Conservation (phyloP, 2,113 vertebrate genomes). For the Sciurus niger region DNA sequence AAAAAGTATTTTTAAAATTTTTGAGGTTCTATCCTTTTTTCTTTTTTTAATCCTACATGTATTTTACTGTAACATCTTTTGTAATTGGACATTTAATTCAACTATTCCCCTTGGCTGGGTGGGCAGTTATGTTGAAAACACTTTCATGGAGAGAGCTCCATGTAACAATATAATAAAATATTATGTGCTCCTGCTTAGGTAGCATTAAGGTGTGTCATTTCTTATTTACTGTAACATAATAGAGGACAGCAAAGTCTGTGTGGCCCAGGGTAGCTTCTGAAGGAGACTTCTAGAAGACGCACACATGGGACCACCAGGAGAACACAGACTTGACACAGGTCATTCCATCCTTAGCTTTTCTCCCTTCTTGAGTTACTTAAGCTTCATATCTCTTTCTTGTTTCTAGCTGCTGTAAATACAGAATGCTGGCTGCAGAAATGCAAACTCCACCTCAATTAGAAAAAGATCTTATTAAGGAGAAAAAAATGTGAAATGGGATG, state of each 20-base stretch:
- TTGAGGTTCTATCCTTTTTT: not conserved
- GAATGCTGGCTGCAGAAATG: slow-evolving; percentile 39
- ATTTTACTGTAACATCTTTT: not conserved
- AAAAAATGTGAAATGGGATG: not conserved
- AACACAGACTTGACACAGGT: not conserved
- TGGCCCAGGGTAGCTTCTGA: not conserved
- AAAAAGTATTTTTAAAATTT: too few species aligned
- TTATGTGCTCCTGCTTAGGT: not conserved
- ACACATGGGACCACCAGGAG: not conserved
- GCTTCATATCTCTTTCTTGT: not conserved
- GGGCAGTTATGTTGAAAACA: not conserved
- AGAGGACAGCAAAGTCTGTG: not conserved
- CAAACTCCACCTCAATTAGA: not conserved
- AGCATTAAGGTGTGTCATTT: not conserved
- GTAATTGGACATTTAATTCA: slow-evolving; percentile 13
- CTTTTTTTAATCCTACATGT: not conserved
- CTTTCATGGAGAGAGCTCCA: not conserved
- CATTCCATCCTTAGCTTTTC: not conserved
- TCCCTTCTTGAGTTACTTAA: not conserved
- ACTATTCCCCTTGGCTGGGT: not conserved
- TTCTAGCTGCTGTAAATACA: not conserved
- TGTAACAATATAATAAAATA: not conserved
- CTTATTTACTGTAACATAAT: not conserved
- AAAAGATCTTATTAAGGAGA: not conserved
- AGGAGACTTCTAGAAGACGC: not conserved